Evolutionary conservation across 92 coral and sea anemone genomes (phyloP), one percentile per base, ranked within the genome.

Genomic region (Porites cylindrica): DNA sequence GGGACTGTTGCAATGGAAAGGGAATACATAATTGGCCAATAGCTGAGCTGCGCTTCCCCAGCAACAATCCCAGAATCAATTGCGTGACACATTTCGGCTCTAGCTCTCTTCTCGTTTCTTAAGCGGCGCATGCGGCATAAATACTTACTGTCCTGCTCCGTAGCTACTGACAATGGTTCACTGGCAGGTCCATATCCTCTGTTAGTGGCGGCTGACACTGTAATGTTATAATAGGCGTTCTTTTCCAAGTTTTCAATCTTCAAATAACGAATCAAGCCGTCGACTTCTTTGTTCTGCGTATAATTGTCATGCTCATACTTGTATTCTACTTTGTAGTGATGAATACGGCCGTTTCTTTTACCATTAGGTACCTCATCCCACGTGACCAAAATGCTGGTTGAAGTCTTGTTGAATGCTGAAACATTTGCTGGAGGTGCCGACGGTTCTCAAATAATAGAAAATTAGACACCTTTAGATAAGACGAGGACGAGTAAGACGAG

Each of bases 341-440:
- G 19, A 47, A 83, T 59, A 17, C 7, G 10, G 1, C 88, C 88
- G 1, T 72, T 1, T 17, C 65, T 66, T 20, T 47, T 7, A 56
- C 18, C 72, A 1, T 1, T 10, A 26, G 72, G 81, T 10, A 74
- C 54, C 17, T 58, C 56, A 66, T 10, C 70, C 88, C 88, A 83
- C 56, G 54, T 23, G 81, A 83, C 32, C 12, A 65, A n/a, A 17
- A 83, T 71, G 71, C 80, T 83, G 18, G 81, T 32, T 43, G 88
- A 73, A 26, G 81, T 60, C 72, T 59, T 76, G 81, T 59, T 73
- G 10, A 72, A 20, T 29, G 43, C 80, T 10, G 61, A 54, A 7
- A 83, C 43, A 58, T 71, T 72, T n/a, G 47, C 50, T 7, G 88
- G 88, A 23, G 81, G 18, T 0, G 61, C 66, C 9, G 2, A 8